Percentiles rank a stretch among this genome's conserved stretches.
These are phyloP conservation scores for Abrostola triplasia DNA, from an alignment of 2,888 invertebrate genomes.

Conservation along the genomic window DNA sequence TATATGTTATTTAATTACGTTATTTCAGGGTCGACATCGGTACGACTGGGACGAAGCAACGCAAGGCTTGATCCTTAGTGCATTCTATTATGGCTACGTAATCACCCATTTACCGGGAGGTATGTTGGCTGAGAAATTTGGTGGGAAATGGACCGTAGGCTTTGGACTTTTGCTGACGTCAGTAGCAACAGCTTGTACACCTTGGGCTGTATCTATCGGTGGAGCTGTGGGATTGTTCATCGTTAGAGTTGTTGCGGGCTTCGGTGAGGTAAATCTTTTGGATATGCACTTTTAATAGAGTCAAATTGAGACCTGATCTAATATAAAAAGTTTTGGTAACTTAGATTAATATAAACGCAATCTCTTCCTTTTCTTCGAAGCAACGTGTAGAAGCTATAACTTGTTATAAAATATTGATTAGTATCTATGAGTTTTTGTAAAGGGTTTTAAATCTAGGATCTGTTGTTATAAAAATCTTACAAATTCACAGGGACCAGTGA, in stretches of 20 bases:
- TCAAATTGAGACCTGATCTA: too few species aligned
- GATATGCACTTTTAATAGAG: too few species aligned
- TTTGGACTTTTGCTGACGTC: constrained; percentile 93
- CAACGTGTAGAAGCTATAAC: too few species aligned
- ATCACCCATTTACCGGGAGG: constrained; percentile 95
- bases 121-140: constrained; percentile 93
- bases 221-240: constrained; percentile 87
- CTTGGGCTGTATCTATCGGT: constrained; percentile 89
- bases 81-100: constrained; percentile 95
- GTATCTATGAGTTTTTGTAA: too few species aligned
- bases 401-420: too few species aligned
- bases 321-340: too few species aligned
- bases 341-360: too few species aligned
- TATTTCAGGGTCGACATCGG: constrained; percentile 71
- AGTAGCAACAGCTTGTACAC: constrained; percentile 93
- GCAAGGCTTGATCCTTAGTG: constrained; percentile 92
- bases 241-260: constrained; percentile 84
- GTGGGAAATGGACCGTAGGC: constrained; percentile 95
- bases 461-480: background rate
- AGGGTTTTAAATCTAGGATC: too few species aligned
- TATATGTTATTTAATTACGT: background rate
- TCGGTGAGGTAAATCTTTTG: constrained; percentile 89
- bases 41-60: constrained; percentile 91
- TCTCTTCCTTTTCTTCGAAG: too few species aligned
- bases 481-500: constrained; percentile 86